Percentiles rank a stretch among this genome's conserved stretches.
phyloP scores from a whole-genome alignment of 64 coral and sea anemone genomes.

The Actinia tenebrosa region DNA sequence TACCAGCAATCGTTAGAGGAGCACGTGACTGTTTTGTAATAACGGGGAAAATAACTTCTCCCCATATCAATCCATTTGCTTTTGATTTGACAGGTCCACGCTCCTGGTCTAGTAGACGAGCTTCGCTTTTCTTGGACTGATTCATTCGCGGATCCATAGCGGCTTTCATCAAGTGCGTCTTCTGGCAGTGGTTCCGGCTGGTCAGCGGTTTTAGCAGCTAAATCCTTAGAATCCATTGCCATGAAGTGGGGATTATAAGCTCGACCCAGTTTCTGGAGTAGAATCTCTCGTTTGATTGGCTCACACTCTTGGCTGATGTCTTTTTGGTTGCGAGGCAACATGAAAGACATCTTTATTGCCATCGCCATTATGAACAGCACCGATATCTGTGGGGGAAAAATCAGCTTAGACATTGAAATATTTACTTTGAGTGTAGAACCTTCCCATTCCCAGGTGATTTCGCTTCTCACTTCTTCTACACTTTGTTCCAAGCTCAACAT shows the following conservation, averaged over 20 bases:
- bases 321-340: not conserved
- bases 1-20: constrained; percentile 47
- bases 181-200: not conserved
- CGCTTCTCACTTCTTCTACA: too few relatives aligned
- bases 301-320: not conserved
- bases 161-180: not conserved
- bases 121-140: constrained; percentile 21
- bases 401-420: too few relatives aligned
- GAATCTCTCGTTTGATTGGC: constrained; percentile 58
- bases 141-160: not conserved
- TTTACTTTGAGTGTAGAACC: too few relatives aligned
- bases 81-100: constrained; percentile 78
- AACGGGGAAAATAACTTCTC: constrained; percentile 49
- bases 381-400: not conserved
- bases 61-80: constrained; percentile 48
- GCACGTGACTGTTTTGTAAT: constrained; percentile 47
- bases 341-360: not conserved
- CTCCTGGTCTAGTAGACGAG: constrained; percentile 22
- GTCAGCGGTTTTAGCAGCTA: not conserved
- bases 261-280: constrained; percentile 42
- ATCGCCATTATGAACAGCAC: not conserved
- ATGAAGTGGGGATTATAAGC: constrained; percentile 72
- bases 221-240: constrained; percentile 41
- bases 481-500: too few relatives aligned
- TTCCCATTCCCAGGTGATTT: too few relatives aligned